Base-by-base conservation (phyloP, 2,888 invertebrate species). In the Linnaemya tessellans region DNA sequence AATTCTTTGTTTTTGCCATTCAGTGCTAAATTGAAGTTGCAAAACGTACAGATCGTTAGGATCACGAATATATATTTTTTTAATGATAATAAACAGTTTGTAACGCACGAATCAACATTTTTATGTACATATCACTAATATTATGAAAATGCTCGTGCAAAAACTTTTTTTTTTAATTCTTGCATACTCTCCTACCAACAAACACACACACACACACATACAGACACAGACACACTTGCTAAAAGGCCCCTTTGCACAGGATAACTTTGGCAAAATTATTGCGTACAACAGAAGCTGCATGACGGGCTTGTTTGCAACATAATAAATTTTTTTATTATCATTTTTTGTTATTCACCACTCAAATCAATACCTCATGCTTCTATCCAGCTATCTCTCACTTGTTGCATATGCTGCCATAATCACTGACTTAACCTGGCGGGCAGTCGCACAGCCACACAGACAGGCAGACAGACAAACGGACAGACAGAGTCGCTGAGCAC, bases 201-300 rank as follows among this genome's bases (percentile, higher is more conserved):
- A n/a, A 67, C 22, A 70, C 2, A 68, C 15, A 73, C 15, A 60
- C 43, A 25, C n/a, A 70, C 3, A n/a, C 35, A 46, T 15, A 58
- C 30, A 58, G 0, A 35, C 58, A 35, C 56, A 25, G 25, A 22
- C 56, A 30, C 2, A 65, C 25, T 35, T 22, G 35, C n/a, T 15
- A 18, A 15, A 51, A 25, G 11, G 8, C 10, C 41, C 62, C 30
- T 84, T 22, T 51, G 84, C 80, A 83, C 87, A 88, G 86, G 87
- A 88, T 87, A 87, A 89, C 22, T 88, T 88, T 30, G 30, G 88
- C 90, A 89, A 92, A 92, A 92, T 92, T 92, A 92, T 92, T 92
- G 92, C 92, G 92, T 92, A 92, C 89, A 91, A 91, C 92, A 92
- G 92, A 91, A 92, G 92, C 92, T 89, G 90, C 89, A 89, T 88